A percentile compares a stretch with the other conserved stretches of the same genome.
Evolutionary conservation across 2,888 invertebrate genomes (phyloP).

Genomic region (Achlya flavicornis): DNA sequence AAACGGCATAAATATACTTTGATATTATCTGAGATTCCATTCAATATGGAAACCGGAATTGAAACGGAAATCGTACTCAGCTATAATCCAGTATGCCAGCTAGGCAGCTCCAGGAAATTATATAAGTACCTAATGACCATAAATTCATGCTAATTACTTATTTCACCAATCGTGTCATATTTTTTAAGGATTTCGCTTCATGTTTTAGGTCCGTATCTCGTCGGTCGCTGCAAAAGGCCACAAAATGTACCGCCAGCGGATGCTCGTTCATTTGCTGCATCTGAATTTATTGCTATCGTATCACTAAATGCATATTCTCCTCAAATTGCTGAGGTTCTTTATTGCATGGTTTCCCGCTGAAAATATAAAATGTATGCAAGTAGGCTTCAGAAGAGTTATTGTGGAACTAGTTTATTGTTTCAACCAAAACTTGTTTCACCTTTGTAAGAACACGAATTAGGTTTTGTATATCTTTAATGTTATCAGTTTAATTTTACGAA

Average conservation of each 20-base stretch:
- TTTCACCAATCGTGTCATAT: conserved; percentile 2
- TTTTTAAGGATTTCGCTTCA: conserved; percentile 22
- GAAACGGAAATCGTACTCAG: conserved; percentile 3
- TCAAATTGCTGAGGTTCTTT: conserved; percentile 62
- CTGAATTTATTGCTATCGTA: conserved; percentile 64
- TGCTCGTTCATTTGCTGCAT: conserved; percentile 56
- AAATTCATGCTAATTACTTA: no score
- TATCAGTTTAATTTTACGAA: no score
- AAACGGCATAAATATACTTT: no score
- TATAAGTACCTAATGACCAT: not conserved
- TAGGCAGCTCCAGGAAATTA: not conserved
- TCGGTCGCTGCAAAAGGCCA: conserved; percentile 44
- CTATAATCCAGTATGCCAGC: not conserved
- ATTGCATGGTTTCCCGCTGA: conserved; percentile 54
- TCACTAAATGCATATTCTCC: conserved; percentile 68
- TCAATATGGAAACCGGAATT: not conserved
- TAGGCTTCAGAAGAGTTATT: conserved; percentile 12
- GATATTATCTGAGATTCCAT: not conserved
- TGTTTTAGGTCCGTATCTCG: conserved; percentile 42
- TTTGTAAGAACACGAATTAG: not conserved
- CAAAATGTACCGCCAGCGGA: conserved; percentile 54
- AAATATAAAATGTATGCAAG: conserved; percentile 50
- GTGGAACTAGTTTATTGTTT: not conserved
- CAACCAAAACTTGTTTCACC: not conserved
- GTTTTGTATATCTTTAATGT: no score